These are phyloP conservation scores for Delphinapterus leucas DNA, from an alignment of 2,113 vertebrate genomes.

Conservation along the genomic window DNA sequence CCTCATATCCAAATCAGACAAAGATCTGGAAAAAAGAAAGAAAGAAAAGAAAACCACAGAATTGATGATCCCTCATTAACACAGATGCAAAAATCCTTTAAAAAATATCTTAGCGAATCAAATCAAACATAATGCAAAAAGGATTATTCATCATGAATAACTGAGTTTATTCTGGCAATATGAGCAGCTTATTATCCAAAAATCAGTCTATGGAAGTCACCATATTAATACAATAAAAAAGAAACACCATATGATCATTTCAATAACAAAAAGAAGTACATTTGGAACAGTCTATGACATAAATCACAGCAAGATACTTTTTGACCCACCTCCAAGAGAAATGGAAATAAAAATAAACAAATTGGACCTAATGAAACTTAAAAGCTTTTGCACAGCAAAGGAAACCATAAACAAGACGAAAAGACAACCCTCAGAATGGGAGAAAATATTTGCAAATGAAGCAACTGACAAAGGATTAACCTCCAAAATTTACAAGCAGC, in stretches of 20 bases:
- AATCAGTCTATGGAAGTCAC: not conserved
- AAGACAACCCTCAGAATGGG: too few species aligned
- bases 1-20: not conserved
- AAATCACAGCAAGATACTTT: too few species aligned
- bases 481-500: too few species aligned
- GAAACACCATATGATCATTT: not conserved
- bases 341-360: too few species aligned
- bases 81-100: not conserved
- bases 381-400: too few species aligned
- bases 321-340: too few species aligned
- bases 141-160: not conserved
- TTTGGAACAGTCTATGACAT: too few species aligned
- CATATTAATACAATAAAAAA: not conserved
- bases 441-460: too few species aligned
- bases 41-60: not conserved
- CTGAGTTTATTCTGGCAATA: not conserved
- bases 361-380: too few species aligned
- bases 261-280: not conserved
- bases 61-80: not conserved
- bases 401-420: too few species aligned
- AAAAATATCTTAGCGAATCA: slow-evolving; percentile 13
- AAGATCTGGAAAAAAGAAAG: not conserved
- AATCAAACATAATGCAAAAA: slow-evolving; percentile 32
- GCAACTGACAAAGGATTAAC: too few species aligned
- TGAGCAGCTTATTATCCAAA: not conserved